Conservation (phyloP, 1,140 invertebrate genomes). For the Euwallacea similis region DNA sequence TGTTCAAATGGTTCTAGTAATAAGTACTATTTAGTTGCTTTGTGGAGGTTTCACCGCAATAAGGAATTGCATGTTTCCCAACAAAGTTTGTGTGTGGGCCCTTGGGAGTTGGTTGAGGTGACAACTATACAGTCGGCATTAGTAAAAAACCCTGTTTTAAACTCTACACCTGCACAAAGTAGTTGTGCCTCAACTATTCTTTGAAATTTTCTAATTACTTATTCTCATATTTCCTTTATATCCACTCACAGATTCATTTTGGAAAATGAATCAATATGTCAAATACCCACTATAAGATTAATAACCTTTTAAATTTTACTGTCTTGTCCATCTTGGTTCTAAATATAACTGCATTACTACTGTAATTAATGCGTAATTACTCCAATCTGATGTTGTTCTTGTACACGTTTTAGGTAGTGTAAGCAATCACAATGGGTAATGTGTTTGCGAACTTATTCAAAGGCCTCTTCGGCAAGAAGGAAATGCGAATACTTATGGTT, state of each 20-base stretch:
- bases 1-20: not conserved
- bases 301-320: conserved; percentile 46
- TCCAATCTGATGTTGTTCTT: conserved; percentile 16
- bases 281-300: conserved; percentile 47
- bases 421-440: conserved; percentile 69
- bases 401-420: conserved; percentile 34
- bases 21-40: too few species aligned
- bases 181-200: too few species aligned
- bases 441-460: conserved; percentile 87
- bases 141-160: not conserved
- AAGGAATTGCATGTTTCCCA: not conserved
- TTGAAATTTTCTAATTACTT: too few species aligned
- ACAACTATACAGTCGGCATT: conserved; percentile 45
- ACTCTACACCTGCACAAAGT: too few species aligned
- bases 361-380: conserved; percentile 34
- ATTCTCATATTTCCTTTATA: too few species aligned
- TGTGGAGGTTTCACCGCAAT: not conserved
- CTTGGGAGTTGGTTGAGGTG: conserved; percentile 45
- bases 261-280: conserved; percentile 48
- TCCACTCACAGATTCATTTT: not conserved
- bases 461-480: conserved; percentile 97
- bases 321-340: conserved; percentile 45
- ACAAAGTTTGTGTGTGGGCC: conserved; percentile 21
- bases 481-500: conserved; percentile 98
- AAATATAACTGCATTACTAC: conserved; percentile 40